Base-by-base conservation (phyloP, 2,888 invertebrate genomes). In the Leucozona laternaria region DNA sequence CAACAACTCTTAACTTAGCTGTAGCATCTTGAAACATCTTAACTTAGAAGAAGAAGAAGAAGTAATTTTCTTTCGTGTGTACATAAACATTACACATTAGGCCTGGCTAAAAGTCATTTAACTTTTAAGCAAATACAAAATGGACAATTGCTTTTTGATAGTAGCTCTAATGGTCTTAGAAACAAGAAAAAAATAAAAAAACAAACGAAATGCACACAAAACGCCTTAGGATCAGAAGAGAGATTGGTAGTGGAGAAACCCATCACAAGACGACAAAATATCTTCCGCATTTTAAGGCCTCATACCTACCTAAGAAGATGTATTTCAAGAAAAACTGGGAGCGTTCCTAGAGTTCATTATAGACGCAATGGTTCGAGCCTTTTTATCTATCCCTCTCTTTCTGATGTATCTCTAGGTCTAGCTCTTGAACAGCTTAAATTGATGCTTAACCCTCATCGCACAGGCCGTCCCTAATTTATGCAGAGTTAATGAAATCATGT, bases 401-500 rank as follows among this genome's bases (percentile, higher is more conserved):
- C 15, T 8, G 5, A 10, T 43, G 0, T 11, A 15, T 28, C 31
- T 31, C 8, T 31, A 13, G 34, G 15, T 22, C 22, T 2, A 55
- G 40, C 62, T 45, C 22, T 37, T 50, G 22, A 71, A 73, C 25
- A 50, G 34, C 68, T 68, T 37, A 71, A 83, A 71, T 79, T 76
- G 80, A 76, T 80, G 70, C 73, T 82, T 75, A 86, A 79, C 78
- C 86, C 71, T 70, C 73, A 48, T 68, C 50, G n/a, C 45, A 40
- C 31, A 64, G 86, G 64, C 86, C 86, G 73, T 81, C 86, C 86
- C 86, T 86, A 82, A 86, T 86, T 82, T 82, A 86, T 86, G 86
- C 86, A 78, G 86, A 86, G 86, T 86, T 86, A 86, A 86, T 86
- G 86, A 86, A 86, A 86, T 86, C 82, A 86, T 82, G 82, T 75